Evolutionary conservation across 2,888 invertebrate genomes (phyloP).

Genomic region (Idaea biselata): DNA sequence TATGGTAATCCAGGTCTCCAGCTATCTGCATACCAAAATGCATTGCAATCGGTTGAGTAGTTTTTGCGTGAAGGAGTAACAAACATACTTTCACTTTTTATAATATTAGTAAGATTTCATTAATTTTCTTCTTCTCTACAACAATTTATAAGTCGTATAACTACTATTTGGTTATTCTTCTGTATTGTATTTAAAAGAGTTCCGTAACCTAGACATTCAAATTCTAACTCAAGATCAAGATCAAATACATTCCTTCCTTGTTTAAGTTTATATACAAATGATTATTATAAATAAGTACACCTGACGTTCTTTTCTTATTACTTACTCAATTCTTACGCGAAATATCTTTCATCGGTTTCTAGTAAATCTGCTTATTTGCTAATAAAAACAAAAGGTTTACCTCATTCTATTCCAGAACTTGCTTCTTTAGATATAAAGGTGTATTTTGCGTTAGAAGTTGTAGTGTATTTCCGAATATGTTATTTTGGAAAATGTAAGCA

Average conservation of each 20-base stretch:
- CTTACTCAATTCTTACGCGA: background rate
- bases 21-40: too few relatives aligned
- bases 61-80: too few relatives aligned
- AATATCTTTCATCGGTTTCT: background rate
- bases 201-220: background rate
- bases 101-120: too few relatives aligned
- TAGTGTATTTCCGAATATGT: background rate
- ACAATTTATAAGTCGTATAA: too few relatives aligned
- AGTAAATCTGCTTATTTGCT: background rate
- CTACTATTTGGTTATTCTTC: too few relatives aligned
- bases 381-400: background rate
- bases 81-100: too few relatives aligned
- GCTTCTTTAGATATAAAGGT: background rate
- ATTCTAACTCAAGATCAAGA: background rate
- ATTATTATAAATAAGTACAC: conserved; percentile 6
- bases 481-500: conserved; percentile 2
- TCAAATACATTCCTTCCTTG: background rate
- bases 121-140: too few relatives aligned
- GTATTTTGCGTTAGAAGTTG: background rate
- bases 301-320: background rate
- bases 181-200: background rate
- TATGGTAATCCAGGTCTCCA: too few relatives aligned
- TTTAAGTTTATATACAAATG: background rate
- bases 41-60: too few relatives aligned
- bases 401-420: background rate